A percentile compares a stretch with the other conserved stretches of the same genome.
phyloP scores from a whole-genome alignment of 2,888 invertebrate genomes.

The Archaeoteleia sp. region DNA sequence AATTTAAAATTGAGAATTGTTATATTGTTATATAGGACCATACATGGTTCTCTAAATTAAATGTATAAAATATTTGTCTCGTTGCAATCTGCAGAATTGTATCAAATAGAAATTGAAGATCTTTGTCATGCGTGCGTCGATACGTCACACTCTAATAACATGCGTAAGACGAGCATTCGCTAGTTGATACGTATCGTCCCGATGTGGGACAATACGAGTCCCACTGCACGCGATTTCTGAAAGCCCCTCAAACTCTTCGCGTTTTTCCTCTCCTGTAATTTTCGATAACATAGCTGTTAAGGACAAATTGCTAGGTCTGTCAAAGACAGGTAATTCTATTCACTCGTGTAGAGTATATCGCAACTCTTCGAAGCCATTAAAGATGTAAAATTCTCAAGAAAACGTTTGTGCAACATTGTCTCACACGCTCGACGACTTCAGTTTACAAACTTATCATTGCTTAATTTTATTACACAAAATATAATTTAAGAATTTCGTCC shows the following conservation, averaged over 20 bases:
- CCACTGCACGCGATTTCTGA: conserved; percentile 58
- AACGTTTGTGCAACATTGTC: too few relatives aligned
- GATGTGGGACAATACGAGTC: conserved; percentile 53
- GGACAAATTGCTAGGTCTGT: conserved; percentile 43
- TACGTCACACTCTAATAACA: conserved; percentile 59
- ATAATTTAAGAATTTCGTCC: too few relatives aligned
- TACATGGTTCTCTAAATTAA: too few relatives aligned
- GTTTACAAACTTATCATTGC: too few relatives aligned
- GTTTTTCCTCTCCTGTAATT: conserved; percentile 32
- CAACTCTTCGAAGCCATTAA: too few relatives aligned
- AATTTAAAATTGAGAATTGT: too few relatives aligned
- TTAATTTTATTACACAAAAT: too few relatives aligned
- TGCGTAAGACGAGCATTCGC: conserved; percentile 37
- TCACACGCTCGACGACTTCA: too few relatives aligned
- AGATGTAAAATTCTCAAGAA: too few relatives aligned
- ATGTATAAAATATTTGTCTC: too few relatives aligned
- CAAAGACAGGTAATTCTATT: conserved; percentile 27
- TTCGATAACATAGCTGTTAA: conserved; percentile 42
- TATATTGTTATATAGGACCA: too few relatives aligned
- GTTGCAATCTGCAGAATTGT: too few relatives aligned
- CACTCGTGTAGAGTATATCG: conserved; percentile 13
- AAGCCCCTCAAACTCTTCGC: conserved; percentile 45
- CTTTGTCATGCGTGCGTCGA: conserved; percentile 48
- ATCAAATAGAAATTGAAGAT: conserved; percentile 7
- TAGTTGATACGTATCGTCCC: conserved; percentile 44